phyloP scores from a whole-genome alignment of 2,797 vertebrate species.

The Bucorvus abyssinicus region DNA sequence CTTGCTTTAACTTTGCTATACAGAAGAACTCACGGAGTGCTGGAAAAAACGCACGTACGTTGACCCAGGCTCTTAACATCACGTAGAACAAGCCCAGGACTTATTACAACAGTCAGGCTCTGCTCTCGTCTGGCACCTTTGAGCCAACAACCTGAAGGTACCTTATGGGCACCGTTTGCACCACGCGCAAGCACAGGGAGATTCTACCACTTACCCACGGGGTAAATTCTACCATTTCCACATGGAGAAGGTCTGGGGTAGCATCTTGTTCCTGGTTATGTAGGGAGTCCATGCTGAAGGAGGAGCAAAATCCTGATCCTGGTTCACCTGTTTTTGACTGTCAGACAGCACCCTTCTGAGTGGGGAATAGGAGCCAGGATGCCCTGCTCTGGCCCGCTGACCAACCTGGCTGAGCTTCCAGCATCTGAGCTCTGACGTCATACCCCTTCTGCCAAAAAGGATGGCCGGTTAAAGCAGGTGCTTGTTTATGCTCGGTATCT shows the following conservation, averaged over 20 bases:
- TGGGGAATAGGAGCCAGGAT: background rate
- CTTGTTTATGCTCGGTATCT: background rate
- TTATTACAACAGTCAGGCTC: background rate
- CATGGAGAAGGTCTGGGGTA: background rate
- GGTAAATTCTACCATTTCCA: background rate
- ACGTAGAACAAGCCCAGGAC: background rate
- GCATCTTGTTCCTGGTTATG: background rate
- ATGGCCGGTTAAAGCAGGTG: background rate
- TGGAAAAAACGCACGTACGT: background rate
- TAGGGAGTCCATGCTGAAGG: background rate
- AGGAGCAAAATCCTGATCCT: background rate
- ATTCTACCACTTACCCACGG: too few species aligned
- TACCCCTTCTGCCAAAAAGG: background rate
- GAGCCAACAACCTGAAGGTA: background rate
- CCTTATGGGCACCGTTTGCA: background rate
- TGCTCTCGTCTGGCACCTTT: background rate
- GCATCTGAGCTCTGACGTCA: fast-evolving
- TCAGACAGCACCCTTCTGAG: background rate
- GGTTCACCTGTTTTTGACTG: background rate
- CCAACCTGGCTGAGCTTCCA: background rate
- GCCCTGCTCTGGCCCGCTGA: background rate
- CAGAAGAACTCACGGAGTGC: constrained; percentile 6
- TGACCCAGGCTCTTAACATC: background rate
- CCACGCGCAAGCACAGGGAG: background rate
- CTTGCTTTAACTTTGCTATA: constrained; percentile 55